phyloP scores from a whole-genome alignment of 2,797 vertebrate genomes.

The Ctenopoma kingsleyae region DNA sequence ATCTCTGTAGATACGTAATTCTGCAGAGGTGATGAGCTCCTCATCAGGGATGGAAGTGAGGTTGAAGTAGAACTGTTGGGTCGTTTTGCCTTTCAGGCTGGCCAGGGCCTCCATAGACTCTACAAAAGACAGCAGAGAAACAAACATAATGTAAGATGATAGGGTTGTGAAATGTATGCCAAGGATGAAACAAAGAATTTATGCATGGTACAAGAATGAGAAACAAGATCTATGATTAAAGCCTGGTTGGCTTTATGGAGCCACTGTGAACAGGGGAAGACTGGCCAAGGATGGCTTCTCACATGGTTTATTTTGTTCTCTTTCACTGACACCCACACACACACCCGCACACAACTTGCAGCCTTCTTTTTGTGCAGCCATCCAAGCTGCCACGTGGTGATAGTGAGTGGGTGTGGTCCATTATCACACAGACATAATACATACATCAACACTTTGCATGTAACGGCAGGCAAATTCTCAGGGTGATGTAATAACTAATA shows the following conservation, averaged over 20 bases:
- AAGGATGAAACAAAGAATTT: slow-evolving; percentile 28
- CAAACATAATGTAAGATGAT: slow-evolving; percentile 47
- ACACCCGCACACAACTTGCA: slow-evolving; percentile 28
- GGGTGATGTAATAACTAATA: slow-evolving; percentile 41
- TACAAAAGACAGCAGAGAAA: slow-evolving; percentile 71
- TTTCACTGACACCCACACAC: background rate
- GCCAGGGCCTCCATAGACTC: slow-evolving; percentile 95
- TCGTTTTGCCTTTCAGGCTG: slow-evolving; percentile 90
- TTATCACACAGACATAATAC: slow-evolving; percentile 44
- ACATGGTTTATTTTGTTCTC: slow-evolving; percentile 25
- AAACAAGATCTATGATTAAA: slow-evolving; percentile 32
- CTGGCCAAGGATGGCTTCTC: slow-evolving; percentile 25
- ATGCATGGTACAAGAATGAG: slow-evolving; percentile 18
- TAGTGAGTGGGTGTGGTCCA: slow-evolving; percentile 41
- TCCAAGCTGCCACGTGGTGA: slow-evolving; percentile 58
- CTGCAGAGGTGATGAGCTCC: slow-evolving; percentile 95
- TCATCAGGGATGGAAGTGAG: slow-evolving; percentile 93
- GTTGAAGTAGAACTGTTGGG: slow-evolving; percentile 97
- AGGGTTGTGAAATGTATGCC: slow-evolving; percentile 13
- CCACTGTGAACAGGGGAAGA: slow-evolving; percentile 14
- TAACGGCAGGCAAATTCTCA: slow-evolving; percentile 46
- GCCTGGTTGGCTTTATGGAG: slow-evolving; percentile 11
- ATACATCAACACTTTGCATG: slow-evolving; percentile 38
- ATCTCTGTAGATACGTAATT: slow-evolving; percentile 96
- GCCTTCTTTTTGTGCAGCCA: slow-evolving; percentile 37